Base-by-base conservation (phyloP, 2,888 invertebrate species). In the Drosophila greeni region DNA sequence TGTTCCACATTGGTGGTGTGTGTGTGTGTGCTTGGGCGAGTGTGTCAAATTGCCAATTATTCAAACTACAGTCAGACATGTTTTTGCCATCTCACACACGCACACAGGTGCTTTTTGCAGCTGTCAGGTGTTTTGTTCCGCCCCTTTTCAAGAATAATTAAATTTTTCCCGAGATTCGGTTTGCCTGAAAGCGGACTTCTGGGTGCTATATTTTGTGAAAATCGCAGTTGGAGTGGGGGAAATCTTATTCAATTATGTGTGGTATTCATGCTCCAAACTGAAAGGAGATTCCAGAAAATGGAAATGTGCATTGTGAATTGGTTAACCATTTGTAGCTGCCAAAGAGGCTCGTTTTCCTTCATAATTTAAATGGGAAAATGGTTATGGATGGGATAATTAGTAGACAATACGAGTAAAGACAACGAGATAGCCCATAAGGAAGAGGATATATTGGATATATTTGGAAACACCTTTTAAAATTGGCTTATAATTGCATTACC, bases 1-100 rank as follows among this genome's bases (percentile, higher is more conserved):
- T 18, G 26, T 67, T 67, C 33, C 49, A 16, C 31, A 11, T n/a
- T n/a, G n/a, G n/a, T n/a, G n/a, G 26, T 16, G 43, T 16, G 16
- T n/a, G 16, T 26, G 9, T 20, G 18, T 24, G 29, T 26, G 18
- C 26, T n/a, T 31, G 36, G 12, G 33, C 24, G 52, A 60, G 55
- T 61, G 60, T 70, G 75, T 40, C 74, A 77, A 69, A 73, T 81
- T 78, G 78, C 57, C 75, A 72, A 73, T 83, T 81, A 78, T 81
- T 81, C 69, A 76, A 72, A 68, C 45, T 66, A 61, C 58, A 62
- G 61, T 36, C 55, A 33, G 66, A 70, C 70, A 70, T 37, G 47
- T 68, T 68, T 70, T 54, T 58, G 49, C 33, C 33, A 36, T 36
- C 37, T 33, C 34, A 23, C 53, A 20, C 47, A 29, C n/a, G 24